phyloP scores from a whole-genome alignment of 23 tunicate genomes.

The Styela plicata region DNA sequence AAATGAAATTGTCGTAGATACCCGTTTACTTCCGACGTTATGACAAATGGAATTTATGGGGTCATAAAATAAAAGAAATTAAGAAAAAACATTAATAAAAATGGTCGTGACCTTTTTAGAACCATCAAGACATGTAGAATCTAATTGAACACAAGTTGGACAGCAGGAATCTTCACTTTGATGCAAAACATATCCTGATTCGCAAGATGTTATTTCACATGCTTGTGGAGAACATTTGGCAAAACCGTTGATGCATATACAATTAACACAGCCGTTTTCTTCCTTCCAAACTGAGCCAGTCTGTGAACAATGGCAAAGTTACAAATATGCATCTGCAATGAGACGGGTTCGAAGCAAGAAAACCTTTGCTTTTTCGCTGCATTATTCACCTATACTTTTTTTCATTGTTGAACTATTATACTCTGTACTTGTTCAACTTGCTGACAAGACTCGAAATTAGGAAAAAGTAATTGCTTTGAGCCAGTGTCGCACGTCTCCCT shows the following conservation, averaged over 20 bases:
- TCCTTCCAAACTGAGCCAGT: conserved; percentile 98
- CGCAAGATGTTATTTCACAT: conserved; percentile 63
- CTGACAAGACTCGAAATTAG: no score
- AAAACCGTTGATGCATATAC: conserved; percentile 88
- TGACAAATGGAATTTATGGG: no score
- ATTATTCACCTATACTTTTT: background rate
- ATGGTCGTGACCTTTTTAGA: conserved; percentile 58
- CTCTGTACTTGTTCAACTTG: no score
- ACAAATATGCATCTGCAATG: no score
- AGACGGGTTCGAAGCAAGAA: background rate
- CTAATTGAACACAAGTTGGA: conserved; percentile 50
- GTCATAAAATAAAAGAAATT: no score
- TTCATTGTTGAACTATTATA: no score
- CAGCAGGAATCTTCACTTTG: conserved; percentile 52
- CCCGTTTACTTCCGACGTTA: no score
- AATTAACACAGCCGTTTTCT: conserved; percentile 87
- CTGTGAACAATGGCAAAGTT: conserved; percentile 28
- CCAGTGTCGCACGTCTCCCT: no score
- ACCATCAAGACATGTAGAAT: conserved; percentile 60
- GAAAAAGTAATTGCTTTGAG: no score
- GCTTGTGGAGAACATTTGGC: conserved; percentile 74
- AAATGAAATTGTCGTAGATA: no score
- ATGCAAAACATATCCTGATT: conserved; percentile 36
- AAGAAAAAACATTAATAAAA: no score
- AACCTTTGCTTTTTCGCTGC: background rate